Conservation (phyloP, 2,888 invertebrate species). For the Tromatobia lineatoria region DNA sequence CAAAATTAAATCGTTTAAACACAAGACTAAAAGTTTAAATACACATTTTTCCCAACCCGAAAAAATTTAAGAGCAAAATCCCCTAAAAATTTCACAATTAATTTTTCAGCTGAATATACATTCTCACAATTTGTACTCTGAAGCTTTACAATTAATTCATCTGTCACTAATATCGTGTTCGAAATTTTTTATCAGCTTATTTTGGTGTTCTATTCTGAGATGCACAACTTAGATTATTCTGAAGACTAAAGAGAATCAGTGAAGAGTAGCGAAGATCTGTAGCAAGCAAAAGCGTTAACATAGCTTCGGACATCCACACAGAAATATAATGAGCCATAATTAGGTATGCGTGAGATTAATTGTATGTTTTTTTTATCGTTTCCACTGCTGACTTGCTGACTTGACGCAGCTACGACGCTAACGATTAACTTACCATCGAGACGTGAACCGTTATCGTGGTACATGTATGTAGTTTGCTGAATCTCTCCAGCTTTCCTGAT, state of each 20-base stretch:
- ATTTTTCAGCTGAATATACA: background rate
- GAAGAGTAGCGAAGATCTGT: background rate
- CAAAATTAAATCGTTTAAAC: background rate
- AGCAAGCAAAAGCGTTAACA: constrained; percentile 19
- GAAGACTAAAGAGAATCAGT: background rate
- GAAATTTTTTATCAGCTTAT: background rate
- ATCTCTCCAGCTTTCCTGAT: constrained; percentile 71
- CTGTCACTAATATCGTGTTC: background rate
- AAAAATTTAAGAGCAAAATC: too few species aligned
- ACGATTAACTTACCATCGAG: constrained; percentile 34
- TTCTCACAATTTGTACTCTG: background rate
- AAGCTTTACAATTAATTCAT: background rate
- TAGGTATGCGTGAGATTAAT: constrained; percentile 58
- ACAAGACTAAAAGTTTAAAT: too few species aligned
- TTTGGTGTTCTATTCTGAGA: background rate
- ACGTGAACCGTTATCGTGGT: constrained; percentile 52
- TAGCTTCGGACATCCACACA: constrained; percentile 9
- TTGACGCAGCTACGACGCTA: background rate
- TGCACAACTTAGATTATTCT: background rate
- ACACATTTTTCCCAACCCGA: too few species aligned
- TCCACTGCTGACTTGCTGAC: constrained; percentile 21
- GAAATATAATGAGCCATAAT: constrained; percentile 57
- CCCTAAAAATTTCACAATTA: too few species aligned
- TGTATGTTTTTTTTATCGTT: constrained; percentile 37
- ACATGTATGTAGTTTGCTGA: constrained; percentile 42